phyloP scores from a whole-genome alignment of 1,140 invertebrate species.

The Heliconius hewitsoni region DNA sequence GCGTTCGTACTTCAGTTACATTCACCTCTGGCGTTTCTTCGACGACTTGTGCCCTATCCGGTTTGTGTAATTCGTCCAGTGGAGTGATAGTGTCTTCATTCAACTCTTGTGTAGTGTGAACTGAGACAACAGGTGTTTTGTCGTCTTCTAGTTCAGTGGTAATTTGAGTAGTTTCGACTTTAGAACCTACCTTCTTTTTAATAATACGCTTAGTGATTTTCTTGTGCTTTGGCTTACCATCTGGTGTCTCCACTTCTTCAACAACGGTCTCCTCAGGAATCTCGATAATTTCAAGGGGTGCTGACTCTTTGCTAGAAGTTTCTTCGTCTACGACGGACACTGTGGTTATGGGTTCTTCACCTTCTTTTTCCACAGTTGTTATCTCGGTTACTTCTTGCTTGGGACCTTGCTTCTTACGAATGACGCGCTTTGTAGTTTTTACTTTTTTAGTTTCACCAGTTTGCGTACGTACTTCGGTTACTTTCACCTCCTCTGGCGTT shows the following conservation, averaged over 20 bases:
- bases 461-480: constrained; percentile 29
- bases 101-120: neutral
- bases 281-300: neutral
- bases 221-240: constrained; percentile 36
- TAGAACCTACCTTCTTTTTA: constrained; percentile 57
- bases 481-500: constrained; percentile 65
- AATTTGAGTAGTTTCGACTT: constrained; percentile 59
- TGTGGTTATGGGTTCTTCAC: neutral
- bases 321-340: constrained; percentile 44
- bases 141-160: constrained; percentile 69
- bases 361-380: constrained; percentile 10
- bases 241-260: neutral
- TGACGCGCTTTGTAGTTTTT: constrained; percentile 45
- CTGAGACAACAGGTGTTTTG: constrained; percentile 39
- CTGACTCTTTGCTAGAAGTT: neutral
- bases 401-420: neutral
- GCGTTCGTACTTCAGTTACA: constrained; percentile 30
- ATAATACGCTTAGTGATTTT: constrained; percentile 50
- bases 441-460: constrained; percentile 4
- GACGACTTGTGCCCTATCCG: neutral
- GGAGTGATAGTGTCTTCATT: neutral
- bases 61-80: neutral
- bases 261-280: neutral
- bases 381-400: constrained; percentile 5
- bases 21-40: constrained; percentile 50